These are phyloP conservation scores for Heliothis peltigera DNA, from an alignment of 2,888 invertebrate species.

Conservation along the genomic window DNA sequence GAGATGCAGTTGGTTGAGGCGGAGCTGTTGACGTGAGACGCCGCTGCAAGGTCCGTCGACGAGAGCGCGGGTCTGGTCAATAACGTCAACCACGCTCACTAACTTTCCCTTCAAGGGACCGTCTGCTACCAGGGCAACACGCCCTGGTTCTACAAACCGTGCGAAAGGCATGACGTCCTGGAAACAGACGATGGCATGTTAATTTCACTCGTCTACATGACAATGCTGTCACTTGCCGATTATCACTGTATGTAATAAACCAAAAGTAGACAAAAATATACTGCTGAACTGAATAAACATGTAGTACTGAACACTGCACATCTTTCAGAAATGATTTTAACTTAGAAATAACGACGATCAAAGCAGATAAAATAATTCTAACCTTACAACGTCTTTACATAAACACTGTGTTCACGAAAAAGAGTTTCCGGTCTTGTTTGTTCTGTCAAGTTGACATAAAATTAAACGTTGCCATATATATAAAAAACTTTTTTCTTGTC, in stretches of 20 bases:
- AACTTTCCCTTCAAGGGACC: slow-evolving; percentile 97
- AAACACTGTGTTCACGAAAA: slow-evolving; percentile 78
- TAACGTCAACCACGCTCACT: slow-evolving; percentile 98
- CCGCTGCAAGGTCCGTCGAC: slow-evolving; percentile 97
- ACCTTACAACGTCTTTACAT: slow-evolving; percentile 86
- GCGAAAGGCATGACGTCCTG: slow-evolving; percentile 93
- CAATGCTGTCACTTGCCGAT: slow-evolving; percentile 52
- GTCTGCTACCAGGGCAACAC: slow-evolving; percentile 98
- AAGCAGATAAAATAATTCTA: slow-evolving; percentile 79
- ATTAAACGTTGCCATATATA: slow-evolving; percentile 32
- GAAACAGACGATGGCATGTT: slow-evolving; percentile 69
- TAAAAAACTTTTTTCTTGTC: slow-evolving; percentile 2
- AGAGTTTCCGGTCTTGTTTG: slow-evolving; percentile 70
- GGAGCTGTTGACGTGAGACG: slow-evolving; percentile 94
- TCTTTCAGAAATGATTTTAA: slow-evolving; percentile 27
- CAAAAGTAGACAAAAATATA: slow-evolving; percentile 39
- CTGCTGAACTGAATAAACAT: slow-evolving; percentile 39
- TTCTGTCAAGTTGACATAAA: slow-evolving; percentile 58
- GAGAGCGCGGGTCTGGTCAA: slow-evolving; percentile 98
- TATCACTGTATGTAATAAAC: slow-evolving; percentile 31
- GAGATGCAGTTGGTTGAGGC: slow-evolving; percentile 97
- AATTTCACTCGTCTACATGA: slow-evolving; percentile 58
- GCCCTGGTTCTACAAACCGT: slow-evolving; percentile 98
- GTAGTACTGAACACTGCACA: slow-evolving; percentile 7
- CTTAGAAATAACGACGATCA: slow-evolving; percentile 66